Evolutionary conservation across 1,140 invertebrate genomes (phyloP), one percentile per base, ranked within the genome.

Genomic region (Magallana angulata): DNA sequence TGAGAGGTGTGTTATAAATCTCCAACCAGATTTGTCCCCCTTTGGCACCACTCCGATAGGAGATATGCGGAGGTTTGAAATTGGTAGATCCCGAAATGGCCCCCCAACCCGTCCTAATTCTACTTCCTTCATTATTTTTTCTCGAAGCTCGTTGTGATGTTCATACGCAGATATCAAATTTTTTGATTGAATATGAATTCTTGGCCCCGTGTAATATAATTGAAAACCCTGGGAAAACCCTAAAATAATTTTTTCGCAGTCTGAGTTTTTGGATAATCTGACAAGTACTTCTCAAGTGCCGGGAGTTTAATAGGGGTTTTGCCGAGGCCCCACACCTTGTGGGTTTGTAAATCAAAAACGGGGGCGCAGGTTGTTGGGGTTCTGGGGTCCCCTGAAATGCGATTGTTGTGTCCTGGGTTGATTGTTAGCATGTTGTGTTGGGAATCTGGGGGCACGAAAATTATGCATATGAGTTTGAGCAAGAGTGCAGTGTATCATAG

Each of bases 1-100:
- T 12, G 88, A 86, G 14, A 86, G 57, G 64, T 89, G 88, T 48
- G 71, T 48, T n/a, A 89, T 87, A 4, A 84, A 48, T 84, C 85
- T 18, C 36, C 36, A 86, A 12, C 82, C 85, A 14, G 60, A 85
- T 64, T 62, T 48, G 24, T 86, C 57, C 18, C 62, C 84, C 30
- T 89, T 89, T 1, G 85, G 82, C 24, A 87, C 81, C 59, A 89
- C 62, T 6, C 85, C 88, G 24, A 89, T 62, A 16, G 88, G 81
- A n/a, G 81, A 87, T 60, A 84, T 71, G 9, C 88, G 48, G 5
- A 89, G 57, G 64, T 85, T 89, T 11, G 56, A 6, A 30, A 89
- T n/a, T 8, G 85, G 88, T 14, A 18, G 48, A 12, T 36, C 12
- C 11, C 18, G 7, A 81, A 84, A 86, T 30, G 88, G 81, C 11